phyloP scores from a whole-genome alignment of 2,888 invertebrate genomes.

The Eueremaeus valkanovi region DNA sequence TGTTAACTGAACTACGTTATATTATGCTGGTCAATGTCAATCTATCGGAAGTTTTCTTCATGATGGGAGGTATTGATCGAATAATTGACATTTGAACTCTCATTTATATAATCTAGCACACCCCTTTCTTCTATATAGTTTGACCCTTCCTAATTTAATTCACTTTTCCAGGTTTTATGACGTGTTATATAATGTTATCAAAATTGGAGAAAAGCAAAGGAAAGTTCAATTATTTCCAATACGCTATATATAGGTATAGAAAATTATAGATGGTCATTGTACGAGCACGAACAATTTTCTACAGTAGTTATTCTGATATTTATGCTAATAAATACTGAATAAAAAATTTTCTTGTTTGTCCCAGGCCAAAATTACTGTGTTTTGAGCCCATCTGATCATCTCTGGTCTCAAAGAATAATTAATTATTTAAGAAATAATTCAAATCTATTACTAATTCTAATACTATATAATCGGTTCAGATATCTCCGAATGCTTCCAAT shows the following conservation, averaged over 20 bases:
- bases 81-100: neutral
- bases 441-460: no score
- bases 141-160: neutral
- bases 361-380: no score
- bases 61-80: neutral
- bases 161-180: neutral
- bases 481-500: neutral
- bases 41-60: neutral
- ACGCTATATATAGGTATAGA: neutral
- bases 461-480: no score
- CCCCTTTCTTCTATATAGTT: no score
- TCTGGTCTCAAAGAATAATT: no score
- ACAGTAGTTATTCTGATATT: no score
- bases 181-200: neutral
- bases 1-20: neutral
- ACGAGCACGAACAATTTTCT: no score
- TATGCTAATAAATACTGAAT: no score
- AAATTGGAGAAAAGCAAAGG: neutral
- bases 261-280: no score
- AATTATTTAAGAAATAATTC: no score
- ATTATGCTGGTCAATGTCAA: neutral
- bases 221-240: neutral
- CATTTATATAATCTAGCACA: neutral
- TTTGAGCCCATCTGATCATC: no score
- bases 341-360: no score